These are phyloP conservation scores for Meteorus colon DNA, from an alignment of 2,888 invertebrate genomes.

Conservation along the genomic window DNA sequence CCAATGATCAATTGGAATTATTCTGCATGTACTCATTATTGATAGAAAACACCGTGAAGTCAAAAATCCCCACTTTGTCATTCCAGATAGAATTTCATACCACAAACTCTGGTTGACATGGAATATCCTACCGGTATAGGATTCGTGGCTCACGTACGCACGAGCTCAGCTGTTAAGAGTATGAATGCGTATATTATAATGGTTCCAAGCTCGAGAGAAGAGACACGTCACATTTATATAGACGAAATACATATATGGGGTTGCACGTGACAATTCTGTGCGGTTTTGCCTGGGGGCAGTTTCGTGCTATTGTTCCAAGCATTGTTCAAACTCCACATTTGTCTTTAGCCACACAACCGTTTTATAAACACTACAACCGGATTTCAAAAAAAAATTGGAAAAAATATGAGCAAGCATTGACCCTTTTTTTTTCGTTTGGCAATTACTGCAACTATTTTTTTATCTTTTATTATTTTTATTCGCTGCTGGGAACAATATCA, in stretches of 20 bases:
- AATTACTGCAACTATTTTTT: not conserved
- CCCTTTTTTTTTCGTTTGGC: not conserved
- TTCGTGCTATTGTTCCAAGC: conserved; percentile 49
- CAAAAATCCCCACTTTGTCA: not conserved
- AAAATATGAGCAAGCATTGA: conserved; percentile 17
- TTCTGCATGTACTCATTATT: not conserved
- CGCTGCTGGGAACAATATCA: not conserved
- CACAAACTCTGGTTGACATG: not conserved
- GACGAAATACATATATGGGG: conserved; percentile 39
- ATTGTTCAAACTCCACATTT: conserved; percentile 37
- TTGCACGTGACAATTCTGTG: conserved; percentile 50
- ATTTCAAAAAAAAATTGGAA: conserved; percentile 1
- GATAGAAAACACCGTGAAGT: not conserved
- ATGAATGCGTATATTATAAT: not conserved
- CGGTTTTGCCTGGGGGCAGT: conserved; percentile 43
- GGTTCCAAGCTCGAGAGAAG: not conserved
- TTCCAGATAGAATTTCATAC: not conserved
- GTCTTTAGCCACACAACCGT: conserved; percentile 25
- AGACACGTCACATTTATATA: conserved; percentile 32
- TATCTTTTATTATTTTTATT: not conserved
- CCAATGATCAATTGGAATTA: not conserved
- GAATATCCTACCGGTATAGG: not conserved
- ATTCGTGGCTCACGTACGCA: not conserved
- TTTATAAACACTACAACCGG: not conserved
- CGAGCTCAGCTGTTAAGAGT: not conserved